Evolutionary conservation across 2,797 vertebrate genomes (phyloP), one percentile per base, ranked within the genome.

Genomic region (Mormyrops boulengeri): DNA sequence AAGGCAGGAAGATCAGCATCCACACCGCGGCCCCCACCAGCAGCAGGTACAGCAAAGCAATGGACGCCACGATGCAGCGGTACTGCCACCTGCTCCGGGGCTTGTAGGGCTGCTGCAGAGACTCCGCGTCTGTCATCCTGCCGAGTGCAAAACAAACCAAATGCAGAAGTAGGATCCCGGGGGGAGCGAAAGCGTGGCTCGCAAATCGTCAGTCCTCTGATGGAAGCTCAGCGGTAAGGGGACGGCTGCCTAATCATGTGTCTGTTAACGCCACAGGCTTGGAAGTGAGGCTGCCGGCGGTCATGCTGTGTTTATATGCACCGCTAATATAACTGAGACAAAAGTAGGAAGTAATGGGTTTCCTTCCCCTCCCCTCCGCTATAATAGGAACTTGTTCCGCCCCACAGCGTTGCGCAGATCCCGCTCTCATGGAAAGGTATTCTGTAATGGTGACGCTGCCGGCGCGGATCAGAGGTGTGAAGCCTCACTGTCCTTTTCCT

Each of bases 301-400:
- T 12, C 84, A 49, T 3, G 47, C 49, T 50, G n/a, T 30, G 8
- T 89, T 91, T 94, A 93, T 94, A 94, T 93, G 89, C 0, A 0
- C 2, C 3, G n/a, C 8, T 50, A 0, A 3, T 91, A 91, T 12
- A 38, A 1, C 22, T 0, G 3, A 92, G 50, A 90, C 92, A 94
- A 94, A 93, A 94, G 60, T 88, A 94, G 95, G 95, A 96, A 95
- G 94, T 94, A 92, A 93, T 93, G 94, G 90, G 94, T 95, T 96
- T 95, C 95, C 95, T 94, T 80, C 88, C 69, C 69, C 69, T 87
- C 69, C 88, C 62, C 84, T 19, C 82, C 52, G 22, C 84, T 26
- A 52, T 49, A 47, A 26, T 26, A 22, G 69, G 69, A 41, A 41
- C 57, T 94, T 93, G n/a, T n/a, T n/a, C 55, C 77, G 14, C 14